Evolutionary conservation across 1,140 invertebrate genomes (phyloP).

Genomic region (Telenomus remus): DNA sequence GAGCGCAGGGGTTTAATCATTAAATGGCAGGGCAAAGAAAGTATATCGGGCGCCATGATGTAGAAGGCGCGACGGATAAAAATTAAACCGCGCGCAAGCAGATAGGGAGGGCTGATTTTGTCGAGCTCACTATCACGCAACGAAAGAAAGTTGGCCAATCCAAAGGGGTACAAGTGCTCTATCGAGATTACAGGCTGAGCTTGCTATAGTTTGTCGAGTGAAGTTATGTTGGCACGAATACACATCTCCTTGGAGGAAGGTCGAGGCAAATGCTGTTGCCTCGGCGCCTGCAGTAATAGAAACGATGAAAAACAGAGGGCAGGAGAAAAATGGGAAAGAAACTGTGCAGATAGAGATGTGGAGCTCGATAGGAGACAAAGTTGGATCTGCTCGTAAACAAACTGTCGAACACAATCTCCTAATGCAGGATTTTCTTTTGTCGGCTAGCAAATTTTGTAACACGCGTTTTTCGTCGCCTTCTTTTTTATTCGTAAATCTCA

Average conservation of each 20-base stretch:
- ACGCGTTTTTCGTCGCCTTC: constrained; percentile 49
- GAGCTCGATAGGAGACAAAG: constrained; percentile 60
- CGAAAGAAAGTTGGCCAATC: constrained; percentile 26
- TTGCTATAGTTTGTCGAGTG: constrained; percentile 66
- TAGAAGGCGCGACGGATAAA: constrained; percentile 42
- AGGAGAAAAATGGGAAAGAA: constrained; percentile 4
- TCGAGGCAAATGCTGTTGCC: constrained; percentile 29
- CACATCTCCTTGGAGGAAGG: constrained; percentile 40
- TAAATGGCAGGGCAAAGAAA: constrained; percentile 44
- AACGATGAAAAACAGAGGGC: constrained; percentile 33
- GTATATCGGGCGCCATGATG: constrained; percentile 27
- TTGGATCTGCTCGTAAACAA: constrained; percentile 70
- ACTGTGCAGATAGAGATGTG: constrained; percentile 22
- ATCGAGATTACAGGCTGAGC: constrained; percentile 58
- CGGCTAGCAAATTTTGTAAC: constrained; percentile 44
- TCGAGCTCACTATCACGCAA: constrained; percentile 52
- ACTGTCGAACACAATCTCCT: constrained; percentile 74
- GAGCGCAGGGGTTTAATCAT: constrained; percentile 32
- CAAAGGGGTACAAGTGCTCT: constrained; percentile 60
- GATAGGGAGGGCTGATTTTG: constrained; percentile 57
- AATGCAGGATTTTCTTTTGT: constrained; percentile 71
- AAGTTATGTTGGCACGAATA: constrained; percentile 70
- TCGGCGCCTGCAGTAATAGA: constrained; percentile 45
- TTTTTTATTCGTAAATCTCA: constrained; percentile 42
- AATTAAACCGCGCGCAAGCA: constrained; percentile 54